Evolutionary conservation across 2,113 vertebrate genomes (phyloP).

Genomic region (Acrocephalus arundinaceus): DNA sequence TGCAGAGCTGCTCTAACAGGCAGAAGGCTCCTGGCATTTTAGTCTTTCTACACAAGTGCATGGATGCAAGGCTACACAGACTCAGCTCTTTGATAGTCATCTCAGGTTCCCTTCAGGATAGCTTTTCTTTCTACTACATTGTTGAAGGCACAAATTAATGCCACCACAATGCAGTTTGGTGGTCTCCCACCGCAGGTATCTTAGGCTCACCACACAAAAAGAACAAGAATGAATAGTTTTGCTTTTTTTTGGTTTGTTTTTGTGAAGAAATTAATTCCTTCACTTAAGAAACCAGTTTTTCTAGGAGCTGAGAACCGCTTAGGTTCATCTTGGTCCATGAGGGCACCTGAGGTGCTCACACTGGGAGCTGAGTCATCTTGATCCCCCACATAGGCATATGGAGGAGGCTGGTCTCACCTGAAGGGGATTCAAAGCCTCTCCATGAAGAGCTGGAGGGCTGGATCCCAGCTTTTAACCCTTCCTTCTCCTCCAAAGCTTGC

Average conservation of each 20-base stretch:
- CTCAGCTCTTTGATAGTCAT: not conserved
- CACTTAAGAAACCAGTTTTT: not conserved
- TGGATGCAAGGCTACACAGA: not conserved
- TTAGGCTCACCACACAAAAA: not conserved
- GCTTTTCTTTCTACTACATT: not conserved
- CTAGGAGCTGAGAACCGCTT: not conserved
- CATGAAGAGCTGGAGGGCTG: not conserved
- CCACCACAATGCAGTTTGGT: not conserved
- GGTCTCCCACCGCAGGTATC: not conserved
- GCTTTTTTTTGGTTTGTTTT: not conserved
- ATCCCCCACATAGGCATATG: not conserved
- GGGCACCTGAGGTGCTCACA: not conserved
- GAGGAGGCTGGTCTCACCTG: not conserved
- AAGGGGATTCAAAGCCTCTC: not conserved
- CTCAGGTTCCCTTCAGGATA: not conserved
- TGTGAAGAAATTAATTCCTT: not conserved
- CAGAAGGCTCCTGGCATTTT: fast-evolving
- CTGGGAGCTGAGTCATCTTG: not conserved
- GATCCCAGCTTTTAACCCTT: not conserved
- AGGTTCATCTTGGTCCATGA: not conserved
- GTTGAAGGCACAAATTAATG: not conserved
- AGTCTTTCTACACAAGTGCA: not conserved
- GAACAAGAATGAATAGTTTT: not conserved
- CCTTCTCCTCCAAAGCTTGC: not conserved
- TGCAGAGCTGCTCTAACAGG: not conserved